Evolutionary conservation across 2,113 vertebrate species (phyloP), one percentile per base, ranked within the genome.

Genomic region (Sylvia atricapilla): DNA sequence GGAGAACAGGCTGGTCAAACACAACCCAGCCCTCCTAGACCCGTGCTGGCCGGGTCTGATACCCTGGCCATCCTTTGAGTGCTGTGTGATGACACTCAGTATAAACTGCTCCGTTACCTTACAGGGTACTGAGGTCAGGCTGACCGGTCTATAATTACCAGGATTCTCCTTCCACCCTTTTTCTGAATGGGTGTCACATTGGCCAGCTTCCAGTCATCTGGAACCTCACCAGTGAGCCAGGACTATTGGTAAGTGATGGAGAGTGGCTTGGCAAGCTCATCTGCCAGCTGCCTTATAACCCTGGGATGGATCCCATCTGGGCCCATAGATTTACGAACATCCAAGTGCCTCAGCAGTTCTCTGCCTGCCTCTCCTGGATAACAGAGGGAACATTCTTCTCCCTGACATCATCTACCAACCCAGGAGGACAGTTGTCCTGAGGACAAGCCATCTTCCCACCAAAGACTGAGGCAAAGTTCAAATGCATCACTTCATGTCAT

Each of bases 201-300:
- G 28, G 28, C 21, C 49, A 41, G 49, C 20, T 53, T 41, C 37
- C 50, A 41, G 50, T 10, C 21, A 24, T 19, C 37, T 53, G 69
- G 37, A 53, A 72, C 28, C 6, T 53, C 15, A 7, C 16, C 50
- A 43, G 22, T 43, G 28, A 73, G 30, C 50, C 50, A 55, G 12
- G 50, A 43, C 22, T 55, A 30, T 5, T 33, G 16, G 50, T 25
- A 43, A 41, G 25, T 56, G 23, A 55, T 73, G 23, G 39, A 43
- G 7, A 55, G 37, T 0, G 1, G 30, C 16, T 73, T 73, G 1
- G 0, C 37, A 73, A 55, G 30, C 22, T 73, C 37, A 25, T 20
- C 30, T 33, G 15, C 22, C 50, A 33, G 22, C 12, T 43, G 7
- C 30, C 22, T 43, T 5, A 25, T 33, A 30, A 43, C 7, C 39